Evolutionary conservation across 2,888 invertebrate genomes (phyloP), one percentile per base, ranked within the genome.

Genomic region (Autographa gamma): DNA sequence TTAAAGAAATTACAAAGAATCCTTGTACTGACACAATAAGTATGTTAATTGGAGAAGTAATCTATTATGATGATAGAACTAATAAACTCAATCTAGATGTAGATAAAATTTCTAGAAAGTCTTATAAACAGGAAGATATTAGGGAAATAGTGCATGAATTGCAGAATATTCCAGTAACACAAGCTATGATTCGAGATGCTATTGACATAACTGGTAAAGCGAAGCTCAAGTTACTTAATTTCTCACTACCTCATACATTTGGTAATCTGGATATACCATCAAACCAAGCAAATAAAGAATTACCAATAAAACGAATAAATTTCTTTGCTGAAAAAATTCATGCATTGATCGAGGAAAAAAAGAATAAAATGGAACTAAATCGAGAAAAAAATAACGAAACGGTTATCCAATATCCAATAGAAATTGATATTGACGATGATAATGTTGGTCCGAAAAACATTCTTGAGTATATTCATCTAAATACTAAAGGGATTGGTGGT

Each of bases 401-500:
- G 1, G 73, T 75, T 56, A 66, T 76, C 60, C 5, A 18, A 31
- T 41, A 58, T 71, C 66, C 71, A 41, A 48, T 77, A 7, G 63
- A 63, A 68, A 79, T 88, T 31, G 75, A 81, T 38, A 79, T 87
- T 60, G 79, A 67, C 43, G 66, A 78, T 43, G 63, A 81, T 54
- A 80, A 83, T 43, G 78, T 88, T 31, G 85, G 85, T 31, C 63
- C 80, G 0, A 66, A 76, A 14, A 82, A 83, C 80, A 66, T 73
- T 64, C 64, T 88, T 41, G 75, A 85, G 59, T 65, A 73, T 61
- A 80, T 80, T 19, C 83, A 85, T 43, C 58, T 88, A 14, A 80
- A 80, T 13, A 84, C 84, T 60, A 82, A 83, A 48, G 86, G 87
- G 8, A 85, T 89, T 7, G 86, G 86, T 6, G 83, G 89, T n/a